Base-by-base conservation (phyloP, 2,797 vertebrate species). In the Microtus agrestis region DNA sequence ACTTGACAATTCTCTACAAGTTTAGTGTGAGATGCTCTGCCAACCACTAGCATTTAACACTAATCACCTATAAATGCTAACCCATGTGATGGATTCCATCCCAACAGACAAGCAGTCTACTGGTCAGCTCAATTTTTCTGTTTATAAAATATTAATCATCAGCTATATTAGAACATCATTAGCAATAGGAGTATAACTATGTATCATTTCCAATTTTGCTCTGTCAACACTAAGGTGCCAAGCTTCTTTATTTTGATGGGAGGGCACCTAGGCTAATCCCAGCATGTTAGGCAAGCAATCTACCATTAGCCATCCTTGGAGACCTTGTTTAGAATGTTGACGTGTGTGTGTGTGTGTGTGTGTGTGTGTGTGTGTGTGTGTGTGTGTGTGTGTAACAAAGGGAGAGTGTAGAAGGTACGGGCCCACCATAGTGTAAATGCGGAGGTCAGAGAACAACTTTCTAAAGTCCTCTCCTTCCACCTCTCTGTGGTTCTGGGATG, bases 31-130 rank as follows among this genome's bases (percentile, higher is more conserved):
- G 59, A 14, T 84, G 69, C 51, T 96, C 27, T 65, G 11, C 59
- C 85, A 59, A 51, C 21, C 13, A 6, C 25, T 34, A 65, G 23
- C 51, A 65, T 8, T n/a, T 76, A 78, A 85, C 84, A 81, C 59
- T 67, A 82, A 91, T 78, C 71, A 95, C 46, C 74, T 74, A 34
- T 87, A 91, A 91, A 93, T 84, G 81, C 79, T 93, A 92, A 85
- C 11, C 56, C 54, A 40, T 13, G 40, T 37, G 87, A 59, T 59
- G 78, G 31, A 73, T 79, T 88, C 87, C 12, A 80, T 93, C 21
- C 59, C 29, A 87, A 77, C 34, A 46, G 63, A 86, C 9, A 89
- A 82, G n/a, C 67, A 71, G 79, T 77, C 59, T 80, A 46, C 89
- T 93, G 82, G 11, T 95, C 89, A 21, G 12, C 74, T 93, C 63